Base-by-base conservation (phyloP, 2,113 vertebrate species). In the Rhinogobius similis region DNA sequence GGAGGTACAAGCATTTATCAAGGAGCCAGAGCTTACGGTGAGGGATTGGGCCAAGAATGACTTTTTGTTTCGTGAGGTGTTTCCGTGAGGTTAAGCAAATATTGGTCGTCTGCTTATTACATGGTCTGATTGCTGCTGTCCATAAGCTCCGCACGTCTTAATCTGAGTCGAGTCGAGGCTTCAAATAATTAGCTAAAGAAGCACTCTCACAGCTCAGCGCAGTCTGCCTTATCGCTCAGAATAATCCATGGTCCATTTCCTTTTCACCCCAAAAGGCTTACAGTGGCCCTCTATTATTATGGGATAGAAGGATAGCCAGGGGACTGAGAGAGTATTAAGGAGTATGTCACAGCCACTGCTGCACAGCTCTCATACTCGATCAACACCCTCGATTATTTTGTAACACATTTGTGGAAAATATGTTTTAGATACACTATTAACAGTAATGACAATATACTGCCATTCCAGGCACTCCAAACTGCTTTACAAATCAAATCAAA, bases 11-110 rank as follows among this genome's bases (percentile, higher is more conserved):
- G 71, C 80, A 70, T 87, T 88, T 80, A 89, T 89, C 78, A 70
- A 81, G 73, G 83, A 74, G 82, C 67, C 62, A 73, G 79, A 70
- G 78, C 73, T 74, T 64, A 74, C 79, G 67, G 77, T 68, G 74
- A 88, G 87, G 81, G 82, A 89, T 85, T 86, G 86, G 85, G 80
- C 77, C 26, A 50, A 75, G 80, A 64, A 77, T 89, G 73, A 56
- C 70, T 87, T 84, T 88, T 88, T 87, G 88, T 90, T 85, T 86
- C 78, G 73, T 16, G 76, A 91, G 86, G 83, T 87, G 87, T 89
- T 90, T 81, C 79, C 79, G 77, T 82, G 85, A 86, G 87, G 87
- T 88, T 88, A 70, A 65, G 73, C 76, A 87, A 87, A 89, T 84
- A 88, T 83, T 79, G 77, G 65, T 67, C 66, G 68, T 72, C 70